Conservation (phyloP, 2,113 vertebrate genomes). For the Phrynosoma platyrhinos region DNA sequence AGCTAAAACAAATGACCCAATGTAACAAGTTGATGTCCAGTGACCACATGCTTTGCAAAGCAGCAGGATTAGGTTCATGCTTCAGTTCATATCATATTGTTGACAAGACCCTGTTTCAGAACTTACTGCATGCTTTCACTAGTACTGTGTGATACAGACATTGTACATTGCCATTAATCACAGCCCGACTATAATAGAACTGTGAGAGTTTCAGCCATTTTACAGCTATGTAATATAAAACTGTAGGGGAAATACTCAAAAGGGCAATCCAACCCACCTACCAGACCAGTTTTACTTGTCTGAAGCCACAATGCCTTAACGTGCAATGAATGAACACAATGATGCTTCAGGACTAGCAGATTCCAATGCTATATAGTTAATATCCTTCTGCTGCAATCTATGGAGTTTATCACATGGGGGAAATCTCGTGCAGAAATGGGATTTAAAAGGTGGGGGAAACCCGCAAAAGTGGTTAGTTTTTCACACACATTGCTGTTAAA, state of each 20-base stretch:
- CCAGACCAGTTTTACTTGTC: neutral
- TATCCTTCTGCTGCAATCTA: neutral
- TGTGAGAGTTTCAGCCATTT: neutral
- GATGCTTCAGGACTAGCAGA: neutral
- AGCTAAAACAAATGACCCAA: constrained; percentile 13
- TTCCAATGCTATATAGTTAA: neutral
- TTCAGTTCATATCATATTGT: neutral
- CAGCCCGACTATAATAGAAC: neutral
- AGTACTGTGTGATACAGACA: neutral
- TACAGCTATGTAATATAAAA: neutral
- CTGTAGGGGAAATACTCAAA: neutral
- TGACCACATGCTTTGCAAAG: constrained; percentile 12
- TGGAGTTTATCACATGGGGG: too few relatives aligned
- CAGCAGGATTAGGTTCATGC: neutral
- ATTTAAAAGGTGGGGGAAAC: too few relatives aligned
- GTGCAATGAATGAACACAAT: neutral
- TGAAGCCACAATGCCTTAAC: neutral
- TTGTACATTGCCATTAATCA: neutral
- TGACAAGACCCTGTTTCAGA: neutral
- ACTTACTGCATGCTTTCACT: constrained; percentile 4
- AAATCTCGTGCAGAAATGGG: too few relatives aligned
- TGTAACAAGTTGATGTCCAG: neutral
- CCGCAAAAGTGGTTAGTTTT: too few relatives aligned
- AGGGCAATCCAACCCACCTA: neutral
- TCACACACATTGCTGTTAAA: too few relatives aligned